phyloP scores from a whole-genome alignment of 1,140 invertebrate species.

The Oryctes rhinoceros region DNA sequence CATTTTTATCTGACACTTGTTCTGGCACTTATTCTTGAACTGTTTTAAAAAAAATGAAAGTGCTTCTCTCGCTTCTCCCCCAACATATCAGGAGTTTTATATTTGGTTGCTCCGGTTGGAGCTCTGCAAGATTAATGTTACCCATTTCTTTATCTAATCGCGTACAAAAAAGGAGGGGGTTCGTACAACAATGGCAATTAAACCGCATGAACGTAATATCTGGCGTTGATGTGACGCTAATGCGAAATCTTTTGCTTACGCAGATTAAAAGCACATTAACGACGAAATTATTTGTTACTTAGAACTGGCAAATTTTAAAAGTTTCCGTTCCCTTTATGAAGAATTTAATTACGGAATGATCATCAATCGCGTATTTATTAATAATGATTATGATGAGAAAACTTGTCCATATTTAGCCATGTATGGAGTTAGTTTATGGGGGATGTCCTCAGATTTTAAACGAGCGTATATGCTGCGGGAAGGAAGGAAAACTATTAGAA shows the following conservation, averaged over 20 bases:
- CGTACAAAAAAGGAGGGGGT: not conserved
- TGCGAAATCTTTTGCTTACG: not conserved
- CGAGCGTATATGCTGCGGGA: no score
- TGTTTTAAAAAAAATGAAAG: constrained; percentile 27
- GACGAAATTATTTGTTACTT: no score
- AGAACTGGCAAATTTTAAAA: no score
- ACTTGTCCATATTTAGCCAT: no score
- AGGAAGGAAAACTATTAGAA: no score
- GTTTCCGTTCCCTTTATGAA: no score
- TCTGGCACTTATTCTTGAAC: constrained; percentile 32
- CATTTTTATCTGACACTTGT: constrained; percentile 33
- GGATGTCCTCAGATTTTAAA: no score
- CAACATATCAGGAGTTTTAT: constrained; percentile 11
- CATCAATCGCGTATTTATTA: no score
- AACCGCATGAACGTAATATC: not conserved
- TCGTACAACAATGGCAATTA: not conserved
- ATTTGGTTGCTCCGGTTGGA: not conserved
- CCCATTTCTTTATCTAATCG: not conserved
- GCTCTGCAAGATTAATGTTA: not conserved
- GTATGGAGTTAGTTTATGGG: no score
- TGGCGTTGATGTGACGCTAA: constrained; percentile 15
- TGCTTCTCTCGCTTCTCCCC: not conserved
- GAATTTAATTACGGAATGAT: no score
- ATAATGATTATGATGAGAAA: no score
- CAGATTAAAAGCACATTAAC: constrained; percentile 9